Evolutionary conservation across 2,888 invertebrate species (phyloP).

Genomic region (Sabellastarte sp.): DNA sequence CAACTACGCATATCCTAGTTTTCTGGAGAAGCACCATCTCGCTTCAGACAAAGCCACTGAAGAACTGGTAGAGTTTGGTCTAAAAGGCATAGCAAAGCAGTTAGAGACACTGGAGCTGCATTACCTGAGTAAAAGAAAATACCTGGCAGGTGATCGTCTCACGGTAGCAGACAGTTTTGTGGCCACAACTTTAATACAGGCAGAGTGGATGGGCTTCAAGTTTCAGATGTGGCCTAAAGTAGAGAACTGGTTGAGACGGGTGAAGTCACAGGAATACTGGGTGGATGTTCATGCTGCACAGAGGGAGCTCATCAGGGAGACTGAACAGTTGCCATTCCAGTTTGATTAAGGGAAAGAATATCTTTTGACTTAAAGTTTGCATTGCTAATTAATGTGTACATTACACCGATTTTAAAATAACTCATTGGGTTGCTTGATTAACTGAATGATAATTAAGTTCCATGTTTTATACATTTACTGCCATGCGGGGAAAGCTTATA

Average conservation of each 20-base stretch:
- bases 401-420: too few species aligned
- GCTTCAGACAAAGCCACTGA: constrained; percentile 41
- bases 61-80: constrained; percentile 39
- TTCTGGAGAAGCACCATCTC: constrained; percentile 42
- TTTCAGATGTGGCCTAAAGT: constrained; percentile 47
- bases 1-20: constrained; percentile 44
- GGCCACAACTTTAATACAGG: constrained; percentile 39
- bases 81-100: constrained; percentile 35
- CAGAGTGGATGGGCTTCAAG: constrained; percentile 45
- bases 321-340: constrained; percentile 20
- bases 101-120: constrained; percentile 43
- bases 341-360: too few species aligned
- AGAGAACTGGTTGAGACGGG: constrained; percentile 38
- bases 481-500: too few species aligned
- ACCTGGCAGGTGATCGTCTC: constrained; percentile 36
- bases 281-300: constrained; percentile 42
- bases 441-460: too few species aligned
- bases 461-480: too few species aligned
- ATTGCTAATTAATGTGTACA: too few species aligned
- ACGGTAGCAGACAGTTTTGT: constrained; percentile 45
- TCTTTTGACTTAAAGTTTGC: too few species aligned
- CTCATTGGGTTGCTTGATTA: too few species aligned
- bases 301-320: constrained; percentile 36
- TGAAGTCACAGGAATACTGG: constrained; percentile 43
- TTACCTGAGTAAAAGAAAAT: constrained; percentile 37